These are phyloP conservation scores for Fistularia tabacaria DNA, from an alignment of 2,797 vertebrate genomes.

Conservation along the genomic window DNA sequence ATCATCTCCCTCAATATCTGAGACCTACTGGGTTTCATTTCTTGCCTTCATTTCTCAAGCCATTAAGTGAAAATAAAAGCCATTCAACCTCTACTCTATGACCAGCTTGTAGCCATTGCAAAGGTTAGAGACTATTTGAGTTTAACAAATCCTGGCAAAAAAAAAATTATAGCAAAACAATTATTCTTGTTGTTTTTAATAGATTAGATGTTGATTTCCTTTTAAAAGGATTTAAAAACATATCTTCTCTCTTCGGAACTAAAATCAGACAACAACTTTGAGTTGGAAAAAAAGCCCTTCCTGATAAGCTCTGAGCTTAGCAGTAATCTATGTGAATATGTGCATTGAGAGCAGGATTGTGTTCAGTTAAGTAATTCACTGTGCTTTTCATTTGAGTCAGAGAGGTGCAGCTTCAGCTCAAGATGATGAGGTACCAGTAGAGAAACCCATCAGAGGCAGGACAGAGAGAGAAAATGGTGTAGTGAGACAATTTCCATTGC, in stretches of 20 bases:
- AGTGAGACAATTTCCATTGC: slow-evolving; percentile 28
- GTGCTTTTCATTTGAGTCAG: slow-evolving; percentile 47
- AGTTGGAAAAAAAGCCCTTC: slow-evolving; percentile 3
- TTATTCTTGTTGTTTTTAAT: too few relatives aligned
- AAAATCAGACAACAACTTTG: background rate
- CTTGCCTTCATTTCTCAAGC: too few relatives aligned
- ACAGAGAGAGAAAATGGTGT: slow-evolving; percentile 11
- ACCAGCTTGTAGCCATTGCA: too few relatives aligned
- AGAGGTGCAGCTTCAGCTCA: slow-evolving; percentile 33
- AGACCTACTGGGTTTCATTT: too few relatives aligned
- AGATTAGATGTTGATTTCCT: background rate
- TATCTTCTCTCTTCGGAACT: background rate
- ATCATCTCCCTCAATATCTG: too few relatives aligned
- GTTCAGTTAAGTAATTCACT: slow-evolving; percentile 39
- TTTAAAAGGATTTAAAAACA: too few relatives aligned
- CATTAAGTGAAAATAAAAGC: too few relatives aligned
- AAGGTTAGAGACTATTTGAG: too few relatives aligned
- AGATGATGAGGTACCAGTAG: slow-evolving; percentile 34
- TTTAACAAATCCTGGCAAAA: too few relatives aligned
- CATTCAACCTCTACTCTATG: too few relatives aligned
- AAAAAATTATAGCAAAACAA: too few relatives aligned
- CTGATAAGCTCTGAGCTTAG: slow-evolving; percentile 33
- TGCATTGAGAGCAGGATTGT: slow-evolving; percentile 42
- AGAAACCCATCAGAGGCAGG: slow-evolving; percentile 31
- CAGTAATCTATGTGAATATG: slow-evolving; percentile 24